Conservation (phyloP, 1,140 invertebrate species). For the Plectrocnemia conspersa region DNA sequence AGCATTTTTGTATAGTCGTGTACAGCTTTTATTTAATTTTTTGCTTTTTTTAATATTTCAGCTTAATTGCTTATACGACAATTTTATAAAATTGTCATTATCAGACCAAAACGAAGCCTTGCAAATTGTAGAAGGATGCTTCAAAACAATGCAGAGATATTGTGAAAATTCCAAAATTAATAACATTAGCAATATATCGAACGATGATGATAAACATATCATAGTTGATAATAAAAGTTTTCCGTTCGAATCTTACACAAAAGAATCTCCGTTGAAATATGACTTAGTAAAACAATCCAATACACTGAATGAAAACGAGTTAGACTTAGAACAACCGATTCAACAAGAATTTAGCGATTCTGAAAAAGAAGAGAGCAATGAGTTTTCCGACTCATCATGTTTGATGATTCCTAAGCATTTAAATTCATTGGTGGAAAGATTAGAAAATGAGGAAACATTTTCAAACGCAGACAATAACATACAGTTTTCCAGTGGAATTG, state of each 20-base stretch:
- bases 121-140: constrained; percentile 16
- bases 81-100: constrained; percentile 12
- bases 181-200: too few relatives aligned
- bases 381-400: not conserved
- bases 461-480: not conserved
- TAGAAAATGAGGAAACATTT: constrained; percentile 2
- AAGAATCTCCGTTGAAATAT: too few relatives aligned
- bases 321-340: not conserved
- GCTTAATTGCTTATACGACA: not conserved
- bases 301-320: not conserved
- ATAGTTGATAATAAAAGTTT: too few relatives aligned
- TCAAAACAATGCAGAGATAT: constrained; percentile 7
- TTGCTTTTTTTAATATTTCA: too few relatives aligned
- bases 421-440: constrained; percentile 6
- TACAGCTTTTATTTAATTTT: too few relatives aligned
- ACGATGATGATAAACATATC: too few relatives aligned
- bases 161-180: too few relatives aligned
- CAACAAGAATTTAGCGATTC: not conserved
- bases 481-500: too few relatives aligned
- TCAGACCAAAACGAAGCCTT: constrained; percentile 15
- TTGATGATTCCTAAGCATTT: not conserved
- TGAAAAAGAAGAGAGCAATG: too few relatives aligned
- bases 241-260: too few relatives aligned
- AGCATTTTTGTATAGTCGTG: too few relatives aligned
- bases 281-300: not conserved